Evolutionary conservation across 2,888 invertebrate species (phyloP), one percentile per base, ranked within the genome.

Genomic region (Tachystola acroxantha): DNA sequence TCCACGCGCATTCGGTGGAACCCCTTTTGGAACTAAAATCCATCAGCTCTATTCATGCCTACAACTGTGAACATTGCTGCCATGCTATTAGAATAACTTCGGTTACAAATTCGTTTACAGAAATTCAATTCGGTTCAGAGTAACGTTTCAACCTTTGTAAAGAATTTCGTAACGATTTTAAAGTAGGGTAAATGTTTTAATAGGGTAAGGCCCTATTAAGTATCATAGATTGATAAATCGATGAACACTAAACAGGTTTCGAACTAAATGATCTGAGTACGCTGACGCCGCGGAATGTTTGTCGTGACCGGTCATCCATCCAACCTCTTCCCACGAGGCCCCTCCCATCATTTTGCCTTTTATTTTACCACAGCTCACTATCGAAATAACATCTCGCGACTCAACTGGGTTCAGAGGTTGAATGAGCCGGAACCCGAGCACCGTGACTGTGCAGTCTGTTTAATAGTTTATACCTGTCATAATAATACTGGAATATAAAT

Each of bases 321-420:
- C 34, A 20, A 20, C 7, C 24, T 39, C 43, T 57, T 63, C 63
- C 55, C 58, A 62, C 61, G 57, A 57, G 44, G 42, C 37, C 42
- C 37, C 44, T 50, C 45, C 47, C 46, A 43, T 45, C 47, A 47
- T 51, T 58, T 43, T 51, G 48, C 39, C 43, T 37, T 42, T 35
- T 40, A 31, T 36, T 29, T 24, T 40, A 41, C 40, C 43, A 42
- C 25, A 39, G 33, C 28, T 31, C 39, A 34, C 39, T 47, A 53
- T 46, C 48, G 42, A 49, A 43, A 47, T 34, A 44, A 40, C 44
- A 46, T 48, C 48, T 43, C 40, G 34, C 37, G 32, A 29, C 34
- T 25, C 19, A 31, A 10, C 14, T 25, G 29, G 37, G 41, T 65
- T 72, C 64, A 65, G 52, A 70, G 66, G 62, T 67, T 59, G 60